Percentiles rank a stretch among this genome's conserved stretches.
Evolutionary conservation across 2,797 vertebrate genomes (phyloP).

Genomic region (Sebastes taczanowskii): DNA sequence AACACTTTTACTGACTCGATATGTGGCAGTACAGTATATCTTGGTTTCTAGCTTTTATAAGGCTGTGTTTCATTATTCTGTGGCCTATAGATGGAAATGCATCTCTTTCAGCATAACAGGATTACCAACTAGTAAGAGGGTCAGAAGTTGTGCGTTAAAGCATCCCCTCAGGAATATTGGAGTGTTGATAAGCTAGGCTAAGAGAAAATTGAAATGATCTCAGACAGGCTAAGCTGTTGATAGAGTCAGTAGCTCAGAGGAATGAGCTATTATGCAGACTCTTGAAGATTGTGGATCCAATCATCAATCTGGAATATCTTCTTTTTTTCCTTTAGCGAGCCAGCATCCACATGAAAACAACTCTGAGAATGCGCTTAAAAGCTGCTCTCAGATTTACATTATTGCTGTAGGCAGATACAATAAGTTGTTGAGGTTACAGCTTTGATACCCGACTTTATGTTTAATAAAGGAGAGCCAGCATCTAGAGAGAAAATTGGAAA

Average conservation of each 20-base stretch:
- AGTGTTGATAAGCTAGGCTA: conserved; percentile 49
- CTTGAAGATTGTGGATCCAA: conserved; percentile 27
- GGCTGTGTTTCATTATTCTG: conserved; percentile 3
- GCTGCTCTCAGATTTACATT: conserved; percentile 3
- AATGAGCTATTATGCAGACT: conserved; percentile 23
- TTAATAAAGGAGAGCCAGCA: conserved; percentile 18
- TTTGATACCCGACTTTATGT: conserved; percentile 18
- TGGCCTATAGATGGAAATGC: background rate
- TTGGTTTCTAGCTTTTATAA: background rate
- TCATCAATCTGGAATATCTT: conserved; percentile 27
- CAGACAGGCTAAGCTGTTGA: conserved; percentile 26
- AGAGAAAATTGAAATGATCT: conserved; percentile 55
- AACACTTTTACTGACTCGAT: background rate
- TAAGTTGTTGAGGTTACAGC: background rate
- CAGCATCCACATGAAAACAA: conserved; percentile 8
- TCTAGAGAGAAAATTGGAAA: conserved; percentile 1
- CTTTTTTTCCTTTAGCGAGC: background rate
- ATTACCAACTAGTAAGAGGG: conserved; percentile 43
- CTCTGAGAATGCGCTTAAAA: background rate
- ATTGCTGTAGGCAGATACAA: conserved; percentile 4
- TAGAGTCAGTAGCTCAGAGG: conserved; percentile 47
- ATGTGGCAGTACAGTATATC: no score
- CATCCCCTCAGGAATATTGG: conserved; percentile 8
- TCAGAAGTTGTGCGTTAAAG: conserved; percentile 36
- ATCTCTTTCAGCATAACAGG: conserved; percentile 34